Percentiles rank a stretch among this genome's conserved stretches.
These are phyloP conservation scores for Listronotus oregonensis DNA, from an alignment of 1,140 invertebrate species.

Conservation along the genomic window DNA sequence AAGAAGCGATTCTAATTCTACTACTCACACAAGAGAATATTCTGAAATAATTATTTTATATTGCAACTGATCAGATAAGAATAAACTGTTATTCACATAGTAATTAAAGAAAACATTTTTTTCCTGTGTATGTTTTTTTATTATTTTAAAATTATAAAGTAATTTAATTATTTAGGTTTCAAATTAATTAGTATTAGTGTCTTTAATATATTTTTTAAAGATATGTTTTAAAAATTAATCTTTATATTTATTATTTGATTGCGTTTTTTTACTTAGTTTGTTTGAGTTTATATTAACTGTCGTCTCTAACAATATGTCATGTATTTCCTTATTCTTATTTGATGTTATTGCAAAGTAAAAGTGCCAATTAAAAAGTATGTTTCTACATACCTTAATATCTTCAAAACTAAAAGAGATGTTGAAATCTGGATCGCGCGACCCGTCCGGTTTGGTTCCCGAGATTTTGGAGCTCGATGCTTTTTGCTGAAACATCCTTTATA, in stretches of 20 bases:
- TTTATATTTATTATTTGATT: constrained; percentile 1
- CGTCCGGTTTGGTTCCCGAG: constrained; percentile 29
- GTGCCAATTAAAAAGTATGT: constrained; percentile 30
- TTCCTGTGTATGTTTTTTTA: too few species aligned
- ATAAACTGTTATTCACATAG: too few species aligned
- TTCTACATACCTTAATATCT: constrained; percentile 37
- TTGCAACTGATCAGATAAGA: too few species aligned
- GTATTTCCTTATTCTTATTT: too few species aligned
- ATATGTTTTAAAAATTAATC: too few species aligned
- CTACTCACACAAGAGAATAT: constrained; percentile 12
- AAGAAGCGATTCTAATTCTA: constrained; percentile 9
- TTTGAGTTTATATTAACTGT: background rate
- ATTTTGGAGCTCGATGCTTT: constrained; percentile 34
- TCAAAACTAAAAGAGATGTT: constrained; percentile 39
- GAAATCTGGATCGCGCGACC: constrained; percentile 34
- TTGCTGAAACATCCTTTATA: constrained; percentile 36
- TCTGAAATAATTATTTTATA: too few species aligned
- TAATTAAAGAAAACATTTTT: too few species aligned
- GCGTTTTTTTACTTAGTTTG: background rate
- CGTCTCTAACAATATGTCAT: background rate
- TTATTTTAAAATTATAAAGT: too few species aligned
- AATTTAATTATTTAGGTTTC: too few species aligned
- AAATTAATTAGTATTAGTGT: too few species aligned
- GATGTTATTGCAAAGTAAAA: background rate
- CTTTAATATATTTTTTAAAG: too few species aligned